phyloP scores from a whole-genome alignment of 2,797 vertebrate species.

The Ficedula albicollis region DNA sequence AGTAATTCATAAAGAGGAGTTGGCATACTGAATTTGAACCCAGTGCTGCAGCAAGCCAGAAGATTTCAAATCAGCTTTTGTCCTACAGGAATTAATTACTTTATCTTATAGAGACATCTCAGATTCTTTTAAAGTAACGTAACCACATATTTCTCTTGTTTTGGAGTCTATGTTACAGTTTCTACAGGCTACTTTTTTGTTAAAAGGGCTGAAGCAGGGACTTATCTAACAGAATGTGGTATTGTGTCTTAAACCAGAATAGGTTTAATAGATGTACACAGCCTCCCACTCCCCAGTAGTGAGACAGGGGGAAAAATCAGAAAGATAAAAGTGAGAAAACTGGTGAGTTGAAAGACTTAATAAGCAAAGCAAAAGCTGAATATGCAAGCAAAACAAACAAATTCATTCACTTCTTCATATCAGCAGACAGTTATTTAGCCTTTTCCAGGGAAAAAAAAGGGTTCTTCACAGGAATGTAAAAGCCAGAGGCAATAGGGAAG shows the following conservation, averaged over 20 bases:
- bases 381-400: neutral
- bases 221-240: neutral
- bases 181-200: accelerated
- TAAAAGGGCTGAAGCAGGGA: neutral
- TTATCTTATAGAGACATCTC: neutral
- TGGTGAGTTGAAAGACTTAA: neutral
- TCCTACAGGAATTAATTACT: neutral
- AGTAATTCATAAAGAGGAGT: neutral
- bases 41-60: neutral
- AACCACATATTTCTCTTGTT: neutral
- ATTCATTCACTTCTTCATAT: neutral
- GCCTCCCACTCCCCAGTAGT: neutral
- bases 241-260: neutral
- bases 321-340: neutral
- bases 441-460: neutral
- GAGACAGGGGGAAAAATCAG: neutral
- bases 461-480: neutral
- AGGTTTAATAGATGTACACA: neutral
- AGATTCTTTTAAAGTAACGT: neutral
- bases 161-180: neutral
- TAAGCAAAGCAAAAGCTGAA: neutral
- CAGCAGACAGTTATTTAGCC: neutral
- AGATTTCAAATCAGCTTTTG: neutral
- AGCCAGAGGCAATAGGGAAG: neutral
- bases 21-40: neutral